Percentiles rank a stretch among this genome's conserved stretches.
phyloP scores from a whole-genome alignment of 2,797 vertebrate species.

The Brachymystax lenok region DNA sequence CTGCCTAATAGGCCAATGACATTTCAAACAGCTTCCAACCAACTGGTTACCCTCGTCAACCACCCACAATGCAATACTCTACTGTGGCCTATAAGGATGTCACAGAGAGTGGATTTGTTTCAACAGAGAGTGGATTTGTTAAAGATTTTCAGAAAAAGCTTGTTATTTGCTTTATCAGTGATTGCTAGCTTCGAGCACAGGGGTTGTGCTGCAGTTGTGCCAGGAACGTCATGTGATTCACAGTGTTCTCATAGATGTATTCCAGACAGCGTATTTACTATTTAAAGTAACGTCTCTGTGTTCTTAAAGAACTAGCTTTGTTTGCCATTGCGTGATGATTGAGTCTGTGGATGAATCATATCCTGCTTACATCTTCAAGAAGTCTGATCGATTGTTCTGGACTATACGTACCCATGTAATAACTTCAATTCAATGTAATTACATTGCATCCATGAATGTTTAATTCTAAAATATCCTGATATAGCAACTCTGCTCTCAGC shows the following conservation, averaged over 20 bases:
- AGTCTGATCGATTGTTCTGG: too few species aligned
- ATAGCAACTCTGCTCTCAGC: background rate
- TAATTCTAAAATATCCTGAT: background rate
- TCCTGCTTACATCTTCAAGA: too few species aligned
- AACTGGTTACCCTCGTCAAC: background rate
- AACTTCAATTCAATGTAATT: background rate
- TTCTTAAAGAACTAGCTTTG: too few species aligned
- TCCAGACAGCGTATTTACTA: too few species aligned
- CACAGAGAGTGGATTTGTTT: background rate
- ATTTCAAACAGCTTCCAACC: background rate
- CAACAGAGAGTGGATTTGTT: background rate
- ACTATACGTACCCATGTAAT: background rate
- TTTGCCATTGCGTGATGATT: too few species aligned
- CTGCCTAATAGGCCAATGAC: conserved; percentile 13
- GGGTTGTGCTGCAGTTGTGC: background rate
- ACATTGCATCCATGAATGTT: background rate
- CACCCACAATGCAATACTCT: background rate
- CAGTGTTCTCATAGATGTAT: too few species aligned
- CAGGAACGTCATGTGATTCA: too few species aligned
- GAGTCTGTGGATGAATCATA: too few species aligned
- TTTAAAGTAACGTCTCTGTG: too few species aligned
- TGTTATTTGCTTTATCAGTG: background rate
- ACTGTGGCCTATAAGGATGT: conserved; percentile 8
- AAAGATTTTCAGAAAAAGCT: background rate
- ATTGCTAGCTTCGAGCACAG: background rate